Evolutionary conservation across 1,140 invertebrate species (phyloP).

Genomic region (Lucilia sericata): DNA sequence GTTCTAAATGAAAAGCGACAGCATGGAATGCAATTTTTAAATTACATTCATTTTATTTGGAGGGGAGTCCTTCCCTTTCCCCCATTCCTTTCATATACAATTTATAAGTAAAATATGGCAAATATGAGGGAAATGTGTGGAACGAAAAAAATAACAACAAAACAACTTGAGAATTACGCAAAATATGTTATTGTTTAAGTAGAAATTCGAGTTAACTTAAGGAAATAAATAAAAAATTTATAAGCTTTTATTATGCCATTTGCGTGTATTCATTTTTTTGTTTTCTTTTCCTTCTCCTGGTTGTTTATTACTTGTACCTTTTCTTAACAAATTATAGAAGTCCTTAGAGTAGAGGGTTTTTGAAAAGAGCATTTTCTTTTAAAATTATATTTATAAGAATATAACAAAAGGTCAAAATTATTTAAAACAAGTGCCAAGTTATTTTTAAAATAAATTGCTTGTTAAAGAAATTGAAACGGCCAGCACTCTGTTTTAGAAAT

Average conservation of each 20-base stretch:
- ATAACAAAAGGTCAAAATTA: neutral
- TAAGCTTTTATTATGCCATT: constrained; percentile 29
- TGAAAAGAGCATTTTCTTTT: neutral
- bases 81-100: too few species aligned
- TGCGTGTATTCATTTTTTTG: neutral
- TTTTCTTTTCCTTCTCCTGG: neutral
- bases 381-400: neutral
- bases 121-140: neutral
- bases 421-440: neutral
- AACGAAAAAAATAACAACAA: neutral
- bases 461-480: neutral
- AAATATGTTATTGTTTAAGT: constrained; percentile 27
- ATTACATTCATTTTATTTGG: constrained; percentile 45
- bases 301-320: neutral
- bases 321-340: neutral
- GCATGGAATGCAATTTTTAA: constrained; percentile 51
- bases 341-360: neutral
- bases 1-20: constrained; percentile 50
- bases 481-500: neutral
- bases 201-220: constrained; percentile 1
- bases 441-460: neutral
- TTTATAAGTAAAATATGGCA: neutral
- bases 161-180: constrained; percentile 22
- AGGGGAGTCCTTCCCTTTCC: neutral
- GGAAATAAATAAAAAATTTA: constrained; percentile 18